Evolutionary conservation across 2,113 vertebrate species (phyloP).

Genomic region (Oncorhynchus nerka): DNA sequence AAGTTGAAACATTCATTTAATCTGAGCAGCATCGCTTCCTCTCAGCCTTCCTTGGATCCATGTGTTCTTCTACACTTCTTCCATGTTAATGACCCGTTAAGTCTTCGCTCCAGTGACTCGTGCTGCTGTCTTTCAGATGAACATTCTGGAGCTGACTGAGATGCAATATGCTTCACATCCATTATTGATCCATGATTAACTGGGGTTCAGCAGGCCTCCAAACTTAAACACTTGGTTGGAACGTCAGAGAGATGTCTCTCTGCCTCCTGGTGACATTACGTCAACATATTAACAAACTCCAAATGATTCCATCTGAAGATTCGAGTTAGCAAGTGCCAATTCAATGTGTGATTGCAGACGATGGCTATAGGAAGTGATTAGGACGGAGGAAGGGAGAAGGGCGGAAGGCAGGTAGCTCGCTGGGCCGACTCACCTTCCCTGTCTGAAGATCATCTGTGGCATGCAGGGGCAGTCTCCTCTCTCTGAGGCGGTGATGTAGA

Average conservation of each 20-base stretch:
- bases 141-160: constrained; percentile 45
- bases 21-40: constrained; percentile 10
- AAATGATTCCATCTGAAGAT: not conserved
- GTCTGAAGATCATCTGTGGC: constrained; percentile 45
- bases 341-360: not conserved
- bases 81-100: constrained; percentile 57
- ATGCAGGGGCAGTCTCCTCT: constrained; percentile 49
- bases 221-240: constrained; percentile 11
- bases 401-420: constrained; percentile 19
- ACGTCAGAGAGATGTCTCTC: constrained; percentile 11
- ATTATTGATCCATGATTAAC: constrained; percentile 68
- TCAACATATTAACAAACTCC: not conserved
- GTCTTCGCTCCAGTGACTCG: constrained; percentile 42
- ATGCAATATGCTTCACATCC: constrained; percentile 44
- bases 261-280: not conserved
- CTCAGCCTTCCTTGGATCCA: constrained; percentile 34
- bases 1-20: not conserved
- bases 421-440: not conserved
- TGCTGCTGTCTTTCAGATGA: constrained; percentile 40
- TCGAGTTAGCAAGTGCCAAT: not conserved
- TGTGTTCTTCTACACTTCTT: constrained; percentile 50
- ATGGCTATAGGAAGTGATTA: constrained; percentile 11
- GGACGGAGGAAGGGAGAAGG: constrained; percentile 6
- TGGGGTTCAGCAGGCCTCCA: constrained; percentile 24
- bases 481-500: too few relatives aligned